A percentile compares a stretch with the other conserved stretches of the same genome.
These are phyloP conservation scores for Coregonus clupeaformis DNA, from an alignment of 2,113 vertebrate genomes.

Conservation along the genomic window DNA sequence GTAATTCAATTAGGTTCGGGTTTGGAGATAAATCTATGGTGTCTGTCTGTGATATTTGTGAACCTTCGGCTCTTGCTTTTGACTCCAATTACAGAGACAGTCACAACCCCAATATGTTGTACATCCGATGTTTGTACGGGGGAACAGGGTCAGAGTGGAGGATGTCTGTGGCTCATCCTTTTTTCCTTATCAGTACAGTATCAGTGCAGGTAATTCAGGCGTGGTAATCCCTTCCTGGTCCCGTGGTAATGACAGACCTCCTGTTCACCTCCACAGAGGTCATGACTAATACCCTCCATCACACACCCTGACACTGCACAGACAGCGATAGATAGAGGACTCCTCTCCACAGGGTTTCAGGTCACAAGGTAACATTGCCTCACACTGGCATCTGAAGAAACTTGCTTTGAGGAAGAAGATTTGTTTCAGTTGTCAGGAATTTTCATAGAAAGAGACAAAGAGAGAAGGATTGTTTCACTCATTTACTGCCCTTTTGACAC, in stretches of 20 bases:
- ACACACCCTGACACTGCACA: background rate
- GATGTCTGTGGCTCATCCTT: slow-evolving; percentile 38
- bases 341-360: no score
- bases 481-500: background rate
- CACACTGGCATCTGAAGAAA: no score
- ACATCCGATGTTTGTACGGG: no score
- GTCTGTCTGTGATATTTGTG: background rate
- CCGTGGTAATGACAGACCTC: slow-evolving; percentile 53
- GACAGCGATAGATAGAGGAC: no score
- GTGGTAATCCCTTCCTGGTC: slow-evolving; percentile 55
- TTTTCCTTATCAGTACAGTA: slow-evolving; percentile 55
- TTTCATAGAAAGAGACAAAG: no score
- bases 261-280: slow-evolving; percentile 54
- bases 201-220: slow-evolving; percentile 50
- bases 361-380: no score
- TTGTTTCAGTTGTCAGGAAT: no score
- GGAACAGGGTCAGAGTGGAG: no score
- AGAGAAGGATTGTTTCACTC: background rate
- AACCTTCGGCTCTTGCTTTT: no score
- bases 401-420: no score
- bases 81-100: no score
- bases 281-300: slow-evolving; percentile 36
- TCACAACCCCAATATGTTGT: no score
- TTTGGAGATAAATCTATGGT: background rate
- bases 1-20: background rate